phyloP scores from a whole-genome alignment of 1,140 invertebrate genomes.

The Papilio aristodemus region DNA sequence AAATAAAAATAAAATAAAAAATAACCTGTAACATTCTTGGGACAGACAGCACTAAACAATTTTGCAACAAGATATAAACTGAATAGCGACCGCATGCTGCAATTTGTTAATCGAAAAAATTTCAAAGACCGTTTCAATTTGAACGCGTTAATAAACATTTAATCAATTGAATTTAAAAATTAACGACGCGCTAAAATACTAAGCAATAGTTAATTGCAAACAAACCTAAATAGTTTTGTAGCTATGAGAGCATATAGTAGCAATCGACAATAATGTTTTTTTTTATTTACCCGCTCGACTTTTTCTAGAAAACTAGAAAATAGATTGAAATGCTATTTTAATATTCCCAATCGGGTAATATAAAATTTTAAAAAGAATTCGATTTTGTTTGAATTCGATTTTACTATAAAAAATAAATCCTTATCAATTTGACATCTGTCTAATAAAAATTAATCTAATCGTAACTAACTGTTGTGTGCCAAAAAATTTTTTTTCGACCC shows the following conservation, averaged over 20 bases:
- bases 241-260: no score
- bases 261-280: not conserved
- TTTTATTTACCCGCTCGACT: not conserved
- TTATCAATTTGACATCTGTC: no score
- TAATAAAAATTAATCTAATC: no score
- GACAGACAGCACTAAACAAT: not conserved
- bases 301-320: no score
- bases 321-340: conserved; percentile 41
- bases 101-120: not conserved
- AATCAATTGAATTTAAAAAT: conserved; percentile 12
- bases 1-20: not conserved
- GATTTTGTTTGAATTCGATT: no score
- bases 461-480: no score
- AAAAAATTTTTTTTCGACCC: no score
- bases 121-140: not conserved
- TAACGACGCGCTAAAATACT: conserved; percentile 12
- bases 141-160: not conserved
- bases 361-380: no score
- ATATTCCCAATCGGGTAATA: no score
- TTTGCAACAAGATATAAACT: not conserved
- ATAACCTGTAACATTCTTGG: not conserved
- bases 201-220: conserved; percentile 21
- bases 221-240: not conserved
- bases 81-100: not conserved
- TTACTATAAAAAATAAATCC: no score